Base-by-base conservation (phyloP, 2,113 vertebrate genomes). In the rabbit (Oryctolagus cuniculus) region DNA sequence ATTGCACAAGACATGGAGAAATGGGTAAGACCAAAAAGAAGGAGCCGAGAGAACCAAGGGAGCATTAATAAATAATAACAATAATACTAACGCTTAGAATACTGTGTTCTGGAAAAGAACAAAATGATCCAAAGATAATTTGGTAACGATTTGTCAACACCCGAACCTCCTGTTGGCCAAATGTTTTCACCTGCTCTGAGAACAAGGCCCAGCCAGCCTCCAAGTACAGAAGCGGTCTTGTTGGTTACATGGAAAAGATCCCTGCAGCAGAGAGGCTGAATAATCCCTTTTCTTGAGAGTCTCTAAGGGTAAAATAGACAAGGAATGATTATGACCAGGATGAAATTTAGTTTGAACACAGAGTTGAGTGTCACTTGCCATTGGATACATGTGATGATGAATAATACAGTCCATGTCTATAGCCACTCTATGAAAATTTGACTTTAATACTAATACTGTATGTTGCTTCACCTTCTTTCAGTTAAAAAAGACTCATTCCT, bases 311-410 rank as follows among this genome's bases (percentile, higher is more conserved):
- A 58, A 29, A 17, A 34, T 21, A 70, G 53, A 77, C 82, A 72
- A 10, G 10, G 4, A 44, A 69, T 61, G 44, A 51, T 77, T 53
- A 81, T 21, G 29, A 36, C 16, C n/a, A 58, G 29, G 9, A 58
- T 70, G n/a, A 94, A 88, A 82, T 58, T 36, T 51, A n/a, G 69
- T 87, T 70, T 91, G 74, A 89, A 92, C 24, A 89, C n/a, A 24
- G 4, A 58, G 34, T 6, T n/a, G 31, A 10, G 0, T 73, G 38
- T 61, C 36, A 19, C 44, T 36, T 84, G 22, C 17, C 38, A 58
- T 4, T 63, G 38, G 8, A 67, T 79, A 66, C 12, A 64, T 10
- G 10, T 12, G 3, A 21, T 25, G 19, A 25, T 38, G n/a, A 24
- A 64, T 72, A n/a, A 11, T 91, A 87, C 67, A 13, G 10, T 34